Evolutionary conservation across 2,888 invertebrate species (phyloP).

Genomic region (Pediacus dermestoides): DNA sequence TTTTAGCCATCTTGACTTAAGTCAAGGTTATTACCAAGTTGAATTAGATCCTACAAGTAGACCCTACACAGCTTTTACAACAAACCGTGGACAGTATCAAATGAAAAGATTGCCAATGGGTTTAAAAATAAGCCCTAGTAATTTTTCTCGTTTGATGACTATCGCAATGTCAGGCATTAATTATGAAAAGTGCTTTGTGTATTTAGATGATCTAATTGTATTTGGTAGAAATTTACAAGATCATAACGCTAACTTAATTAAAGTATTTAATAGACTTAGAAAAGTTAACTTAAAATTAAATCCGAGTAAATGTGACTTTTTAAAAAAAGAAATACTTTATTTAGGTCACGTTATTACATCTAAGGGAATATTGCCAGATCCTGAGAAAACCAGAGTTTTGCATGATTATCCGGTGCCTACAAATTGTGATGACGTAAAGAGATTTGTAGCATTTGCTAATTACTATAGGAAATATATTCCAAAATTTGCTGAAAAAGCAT

Average conservation of each 20-base stretch:
- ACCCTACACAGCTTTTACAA: conserved; percentile 23
- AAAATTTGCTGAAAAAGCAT: too few species aligned
- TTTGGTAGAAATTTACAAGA: conserved; percentile 21
- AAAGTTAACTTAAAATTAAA: conserved; percentile 15
- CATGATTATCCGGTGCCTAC: not conserved
- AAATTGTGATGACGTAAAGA: not conserved
- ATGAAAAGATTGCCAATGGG: conserved; percentile 29
- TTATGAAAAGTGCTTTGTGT: not conserved
- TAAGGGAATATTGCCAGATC: conserved; percentile 8
- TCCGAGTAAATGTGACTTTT: conserved; percentile 24
- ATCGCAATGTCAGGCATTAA: conserved; percentile 1
- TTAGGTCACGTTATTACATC: conserved; percentile 13
- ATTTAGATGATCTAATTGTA: conserved; percentile 3
- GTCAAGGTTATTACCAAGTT: conserved; percentile 29
- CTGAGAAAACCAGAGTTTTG: not conserved
- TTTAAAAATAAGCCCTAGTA: conserved; percentile 24
- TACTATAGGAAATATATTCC: too few species aligned
- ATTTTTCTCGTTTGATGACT: conserved; percentile 22
- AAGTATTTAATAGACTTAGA: conserved; percentile 9
- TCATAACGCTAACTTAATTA: conserved; percentile 21
- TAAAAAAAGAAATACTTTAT: conserved; percentile 18
- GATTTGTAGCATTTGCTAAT: conserved; percentile 4
- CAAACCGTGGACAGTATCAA: conserved; percentile 26
- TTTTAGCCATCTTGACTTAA: conserved; percentile 27
- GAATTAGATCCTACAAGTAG: conserved; percentile 24